Evolutionary conservation across 2,888 invertebrate genomes (phyloP), one percentile per base, ranked within the genome.

Genomic region (Papilio gigon): DNA sequence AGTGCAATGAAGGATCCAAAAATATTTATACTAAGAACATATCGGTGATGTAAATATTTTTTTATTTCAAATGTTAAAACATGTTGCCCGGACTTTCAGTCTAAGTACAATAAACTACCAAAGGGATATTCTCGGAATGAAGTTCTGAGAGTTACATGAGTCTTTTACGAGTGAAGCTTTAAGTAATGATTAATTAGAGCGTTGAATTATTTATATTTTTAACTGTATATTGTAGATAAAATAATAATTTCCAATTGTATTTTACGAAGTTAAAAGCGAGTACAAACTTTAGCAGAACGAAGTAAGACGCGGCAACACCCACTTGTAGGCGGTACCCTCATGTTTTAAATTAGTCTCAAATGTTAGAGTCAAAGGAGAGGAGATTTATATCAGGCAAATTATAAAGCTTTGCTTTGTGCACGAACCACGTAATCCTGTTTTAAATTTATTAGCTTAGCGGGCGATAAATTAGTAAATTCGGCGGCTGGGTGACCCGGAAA

Each of bases 401-500:
- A 88, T 89, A 89, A 88, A 87, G 88, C 87, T 85, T 85, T 84
- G 84, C 87, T 87, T 85, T 85, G 87, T 87, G 85, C 84, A 79
- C 82, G 84, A 82, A 83, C 86, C 84, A 82, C 82, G 86, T 91
- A 90, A 92, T 90, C 90, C 90, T 80, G 85, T 86, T 88, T 85
- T 80, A 86, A 91, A 92, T 92, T 91, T 92, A 92, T 90, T 90
- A 88, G 87, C 87, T 85, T 83, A 85, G 81, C 84, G 84, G 80
- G 85, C 88, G 83, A 88, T 91, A 90, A 90, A 92, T 92, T 89
- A 84, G 89, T 88, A 82, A 86, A 87, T 88, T 88, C 85, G 84
- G 83, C 85, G 84, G 83, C 81, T 83, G 82, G 79, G 82, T 86
- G 86, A 90, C 87, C 88, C 88, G 88, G 89, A 88, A 88, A 86